Conservation (phyloP, 2,797 vertebrate species). For the Platalea minor region DNA sequence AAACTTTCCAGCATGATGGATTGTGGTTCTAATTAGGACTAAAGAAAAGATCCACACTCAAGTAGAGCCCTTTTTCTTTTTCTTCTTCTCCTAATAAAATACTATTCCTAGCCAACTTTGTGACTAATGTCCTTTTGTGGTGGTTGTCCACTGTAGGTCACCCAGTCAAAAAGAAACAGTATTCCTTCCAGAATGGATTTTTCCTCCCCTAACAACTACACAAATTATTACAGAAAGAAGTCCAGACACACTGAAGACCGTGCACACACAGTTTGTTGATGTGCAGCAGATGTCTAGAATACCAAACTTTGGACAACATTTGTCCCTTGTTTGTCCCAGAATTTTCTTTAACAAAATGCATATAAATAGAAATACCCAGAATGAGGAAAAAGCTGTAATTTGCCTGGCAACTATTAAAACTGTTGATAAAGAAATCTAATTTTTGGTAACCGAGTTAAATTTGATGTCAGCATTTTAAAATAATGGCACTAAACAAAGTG, state of each 20-base stretch:
- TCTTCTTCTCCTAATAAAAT: conserved; percentile 72
- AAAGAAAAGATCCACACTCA: conserved; percentile 80
- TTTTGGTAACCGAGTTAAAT: background rate
- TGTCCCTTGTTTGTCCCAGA: background rate
- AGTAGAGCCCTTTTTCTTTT: conserved; percentile 69
- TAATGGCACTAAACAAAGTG: background rate
- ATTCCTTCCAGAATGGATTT: background rate
- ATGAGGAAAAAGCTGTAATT: background rate
- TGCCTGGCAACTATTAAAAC: background rate
- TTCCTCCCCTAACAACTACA: background rate
- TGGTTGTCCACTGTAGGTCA: conserved; percentile 77
- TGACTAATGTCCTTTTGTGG: conserved; percentile 68
- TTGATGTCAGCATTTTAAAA: background rate
- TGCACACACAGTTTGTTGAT: background rate
- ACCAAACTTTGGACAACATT: background rate
- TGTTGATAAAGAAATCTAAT: background rate
- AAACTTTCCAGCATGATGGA: conserved; percentile 86
- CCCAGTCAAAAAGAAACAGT: conserved; percentile 56
- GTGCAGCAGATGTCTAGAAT: background rate
- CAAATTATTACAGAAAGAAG: background rate
- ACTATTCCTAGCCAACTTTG: conserved; percentile 47
- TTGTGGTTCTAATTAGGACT: conserved; percentile 87
- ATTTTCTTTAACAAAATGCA: background rate
- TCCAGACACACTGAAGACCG: background rate
- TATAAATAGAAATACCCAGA: background rate